These are phyloP conservation scores for Smithornis capensis DNA, from an alignment of 2,113 vertebrate genomes.

Conservation along the genomic window DNA sequence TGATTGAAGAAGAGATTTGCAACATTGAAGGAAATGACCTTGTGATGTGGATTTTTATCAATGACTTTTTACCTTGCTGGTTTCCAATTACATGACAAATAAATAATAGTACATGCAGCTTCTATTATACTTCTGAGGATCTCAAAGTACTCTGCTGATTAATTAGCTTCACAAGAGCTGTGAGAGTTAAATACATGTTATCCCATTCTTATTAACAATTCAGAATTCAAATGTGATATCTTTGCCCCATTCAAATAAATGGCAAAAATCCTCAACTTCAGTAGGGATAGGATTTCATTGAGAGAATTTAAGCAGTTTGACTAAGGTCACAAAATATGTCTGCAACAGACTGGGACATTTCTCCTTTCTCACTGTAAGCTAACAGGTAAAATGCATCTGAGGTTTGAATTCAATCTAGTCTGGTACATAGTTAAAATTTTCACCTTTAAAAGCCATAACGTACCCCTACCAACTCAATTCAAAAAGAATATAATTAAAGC, in stretches of 20 bases:
- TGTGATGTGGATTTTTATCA: constrained; percentile 68
- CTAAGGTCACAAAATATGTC: constrained; percentile 16
- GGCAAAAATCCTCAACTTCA: constrained; percentile 19
- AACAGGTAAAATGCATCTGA: background rate
- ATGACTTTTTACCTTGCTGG: constrained; percentile 65
- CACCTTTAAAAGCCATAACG: background rate
- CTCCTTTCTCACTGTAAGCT: background rate
- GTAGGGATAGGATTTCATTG: background rate
- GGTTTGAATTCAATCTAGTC: background rate
- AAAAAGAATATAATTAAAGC: background rate
- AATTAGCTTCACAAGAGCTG: constrained; percentile 54
- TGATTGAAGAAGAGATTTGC: constrained; percentile 68
- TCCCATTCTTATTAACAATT: constrained; percentile 45
- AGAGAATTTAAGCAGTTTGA: constrained; percentile 11
- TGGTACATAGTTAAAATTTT: background rate
- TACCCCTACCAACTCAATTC: background rate
- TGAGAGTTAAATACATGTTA: constrained; percentile 38
- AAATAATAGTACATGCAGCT: constrained; percentile 65
- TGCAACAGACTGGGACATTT: background rate
- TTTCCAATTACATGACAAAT: constrained; percentile 66
- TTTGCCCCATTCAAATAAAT: constrained; percentile 33
- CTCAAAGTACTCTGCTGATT: constrained; percentile 59
- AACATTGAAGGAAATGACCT: constrained; percentile 64
- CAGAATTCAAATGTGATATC: constrained; percentile 40
- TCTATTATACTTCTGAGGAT: constrained; percentile 63